Base-by-base conservation (phyloP, 2,797 vertebrate genomes). In the Halcyon badia region DNA sequence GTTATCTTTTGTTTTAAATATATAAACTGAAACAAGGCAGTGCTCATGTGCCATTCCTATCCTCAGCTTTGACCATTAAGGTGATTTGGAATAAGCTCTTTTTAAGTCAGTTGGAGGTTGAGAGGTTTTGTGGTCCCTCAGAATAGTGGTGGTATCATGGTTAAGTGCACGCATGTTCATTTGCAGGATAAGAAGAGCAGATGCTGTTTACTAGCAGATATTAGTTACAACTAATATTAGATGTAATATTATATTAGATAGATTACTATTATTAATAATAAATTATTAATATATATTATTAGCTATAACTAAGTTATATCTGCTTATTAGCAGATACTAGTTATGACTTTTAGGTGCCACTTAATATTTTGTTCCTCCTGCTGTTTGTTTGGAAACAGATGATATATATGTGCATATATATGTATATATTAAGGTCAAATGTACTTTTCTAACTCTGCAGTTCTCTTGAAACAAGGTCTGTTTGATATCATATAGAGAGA, bases 151-250 rank as follows among this genome's bases (percentile, higher is more conserved):
- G 11, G 14, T 25, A 25, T 2, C 3, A 2, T 28, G 6, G 48
- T 39, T 69, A 33, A 68, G n/a, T 2, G 1, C 33, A n/a, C 2
- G 1, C 6, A 4, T 2, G 17, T 44, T 14, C 39, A 6, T 33
- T 24, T 58, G 24, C 49, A 52, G 48, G n/a, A 37, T 17, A 8
- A 20, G 65, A 89, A 26, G 37, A 68, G 26, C 33, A 82, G 39
- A 6, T 21, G 18, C 35, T 35, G 48, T 48, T 62, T 78, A 48
- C 12, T 48, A 24, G 46, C 46, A 48, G 28, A 5, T 20, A 26
- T 57, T 10, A 28, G 22, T 24, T 78, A 49, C 10, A 52, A 31
- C 28, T 48, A 48, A 24, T 48, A 48, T 48, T 48, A 48, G 21
- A 48, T 49, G 24, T 13, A 25, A 7, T 25, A 25, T 49, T 49